phyloP scores from a whole-genome alignment of 2,113 vertebrate species.

The Oreochromis aureus region DNA sequence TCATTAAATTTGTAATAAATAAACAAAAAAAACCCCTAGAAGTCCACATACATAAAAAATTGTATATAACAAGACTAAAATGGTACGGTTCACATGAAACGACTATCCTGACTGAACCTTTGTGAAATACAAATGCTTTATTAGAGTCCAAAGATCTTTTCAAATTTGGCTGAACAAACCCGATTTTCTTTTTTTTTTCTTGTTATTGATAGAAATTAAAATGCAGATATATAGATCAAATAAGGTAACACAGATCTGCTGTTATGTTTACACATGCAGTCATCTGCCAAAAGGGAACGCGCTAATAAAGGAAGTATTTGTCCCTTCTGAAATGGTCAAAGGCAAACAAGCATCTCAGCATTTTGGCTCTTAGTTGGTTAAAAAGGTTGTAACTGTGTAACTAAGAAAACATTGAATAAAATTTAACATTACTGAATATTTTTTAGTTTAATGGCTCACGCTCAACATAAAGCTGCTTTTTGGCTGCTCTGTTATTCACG shows the following conservation, averaged over 20 bases:
- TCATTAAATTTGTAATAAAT: neutral
- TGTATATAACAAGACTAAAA: neutral
- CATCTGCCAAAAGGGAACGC: neutral
- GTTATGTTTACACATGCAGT: neutral
- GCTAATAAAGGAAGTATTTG: neutral
- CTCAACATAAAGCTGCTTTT: neutral
- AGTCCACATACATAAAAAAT: neutral
- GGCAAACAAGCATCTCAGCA: neutral
- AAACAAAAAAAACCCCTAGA: neutral
- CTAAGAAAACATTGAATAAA: neutral
- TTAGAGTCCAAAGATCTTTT: neutral
- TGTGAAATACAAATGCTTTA: neutral
- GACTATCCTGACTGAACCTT: neutral
- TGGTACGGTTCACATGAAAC: neutral
- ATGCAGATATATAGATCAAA: neutral
- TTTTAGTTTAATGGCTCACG: rapidly evolving
- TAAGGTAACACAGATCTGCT: neutral
- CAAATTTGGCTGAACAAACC: neutral
- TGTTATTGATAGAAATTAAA: neutral
- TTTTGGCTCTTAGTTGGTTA: neutral
- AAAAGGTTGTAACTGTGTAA: neutral
- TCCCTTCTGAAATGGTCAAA: neutral
- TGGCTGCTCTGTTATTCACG: neutral
- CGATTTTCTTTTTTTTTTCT: neutral
- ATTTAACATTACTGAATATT: neutral